Evolutionary conservation across 2,888 invertebrate genomes (phyloP).

Genomic region (Tribolium freemani): DNA sequence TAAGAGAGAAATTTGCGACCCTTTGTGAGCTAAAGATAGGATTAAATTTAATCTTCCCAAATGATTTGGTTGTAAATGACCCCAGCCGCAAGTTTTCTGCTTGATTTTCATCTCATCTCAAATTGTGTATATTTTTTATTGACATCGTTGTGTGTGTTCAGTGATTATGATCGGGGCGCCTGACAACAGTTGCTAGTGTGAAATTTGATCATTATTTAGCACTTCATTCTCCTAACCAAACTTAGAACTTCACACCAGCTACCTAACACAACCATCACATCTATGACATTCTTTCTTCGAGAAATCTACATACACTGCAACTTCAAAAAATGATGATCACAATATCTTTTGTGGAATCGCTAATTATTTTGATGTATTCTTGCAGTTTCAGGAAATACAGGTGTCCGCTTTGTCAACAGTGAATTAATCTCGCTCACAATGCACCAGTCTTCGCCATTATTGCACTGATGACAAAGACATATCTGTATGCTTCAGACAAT

Average conservation of each 20-base stretch:
- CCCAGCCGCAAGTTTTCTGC: background rate
- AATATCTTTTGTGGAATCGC: slow-evolving; percentile 28
- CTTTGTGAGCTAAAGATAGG: background rate
- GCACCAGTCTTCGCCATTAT: slow-evolving; percentile 51
- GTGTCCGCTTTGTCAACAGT: slow-evolving; percentile 35
- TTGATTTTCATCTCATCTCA: slow-evolving; percentile 2
- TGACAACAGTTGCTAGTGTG: slow-evolving; percentile 47
- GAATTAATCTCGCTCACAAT: slow-evolving; percentile 34
- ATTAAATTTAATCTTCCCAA: background rate
- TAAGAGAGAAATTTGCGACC: background rate
- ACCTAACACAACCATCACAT: slow-evolving; percentile 42
- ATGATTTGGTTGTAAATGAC: background rate
- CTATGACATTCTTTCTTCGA: slow-evolving; percentile 10
- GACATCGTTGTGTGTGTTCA: slow-evolving; percentile 28
- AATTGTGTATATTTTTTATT: slow-evolving; percentile 31
- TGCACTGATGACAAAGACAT: slow-evolving; percentile 61
- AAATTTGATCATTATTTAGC: slow-evolving; percentile 50
- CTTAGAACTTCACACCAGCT: slow-evolving; percentile 42
- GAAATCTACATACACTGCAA: background rate
- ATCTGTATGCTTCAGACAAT: slow-evolving; percentile 62
- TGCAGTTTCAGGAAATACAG: slow-evolving; percentile 37
- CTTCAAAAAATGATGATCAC: slow-evolving; percentile 23
- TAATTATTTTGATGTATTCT: slow-evolving; percentile 28
- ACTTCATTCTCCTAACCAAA: slow-evolving; percentile 42
- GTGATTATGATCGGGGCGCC: slow-evolving; percentile 47